Evolutionary conservation across 2,888 invertebrate species (phyloP).

Genomic region (Ophion slaviceki): DNA sequence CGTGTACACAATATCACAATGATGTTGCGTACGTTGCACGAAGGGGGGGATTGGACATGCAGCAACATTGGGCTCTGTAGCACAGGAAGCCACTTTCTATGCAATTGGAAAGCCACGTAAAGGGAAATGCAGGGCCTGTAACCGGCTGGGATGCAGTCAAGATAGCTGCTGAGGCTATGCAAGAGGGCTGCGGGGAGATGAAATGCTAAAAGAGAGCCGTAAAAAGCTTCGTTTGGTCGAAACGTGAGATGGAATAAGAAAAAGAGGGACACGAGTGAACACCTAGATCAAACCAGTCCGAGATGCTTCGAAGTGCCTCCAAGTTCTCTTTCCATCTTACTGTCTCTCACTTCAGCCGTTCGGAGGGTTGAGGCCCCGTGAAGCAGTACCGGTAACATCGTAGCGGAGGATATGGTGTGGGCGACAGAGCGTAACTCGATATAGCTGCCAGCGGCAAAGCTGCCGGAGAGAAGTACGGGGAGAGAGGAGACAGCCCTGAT

Average conservation of each 20-base stretch:
- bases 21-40: conserved; percentile 69
- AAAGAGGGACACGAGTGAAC: conserved; percentile 24
- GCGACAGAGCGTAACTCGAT: conserved; percentile 77
- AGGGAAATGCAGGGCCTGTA: not conserved
- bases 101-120: not conserved
- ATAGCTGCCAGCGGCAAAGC: conserved; percentile 74
- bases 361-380: conserved; percentile 55
- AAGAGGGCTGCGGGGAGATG: not conserved
- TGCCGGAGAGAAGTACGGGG: conserved; percentile 66
- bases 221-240: conserved; percentile 37
- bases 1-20: conserved; percentile 68
- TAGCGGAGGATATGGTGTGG: conserved; percentile 50
- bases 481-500: conserved; percentile 35
- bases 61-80: not conserved
- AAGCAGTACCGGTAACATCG: conserved; percentile 43
- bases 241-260: conserved; percentile 22
- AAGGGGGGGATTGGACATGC: conserved; percentile 63
- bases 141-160: not conserved
- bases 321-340: conserved; percentile 32
- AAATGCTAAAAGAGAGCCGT: not conserved
- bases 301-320: conserved; percentile 55
- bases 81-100: not conserved
- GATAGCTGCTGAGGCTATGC: conserved; percentile 33
- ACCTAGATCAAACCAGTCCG: conserved; percentile 61
- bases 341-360: conserved; percentile 44